Conservation (phyloP, 2,113 vertebrate species). For the Falcunculus frontatus region DNA sequence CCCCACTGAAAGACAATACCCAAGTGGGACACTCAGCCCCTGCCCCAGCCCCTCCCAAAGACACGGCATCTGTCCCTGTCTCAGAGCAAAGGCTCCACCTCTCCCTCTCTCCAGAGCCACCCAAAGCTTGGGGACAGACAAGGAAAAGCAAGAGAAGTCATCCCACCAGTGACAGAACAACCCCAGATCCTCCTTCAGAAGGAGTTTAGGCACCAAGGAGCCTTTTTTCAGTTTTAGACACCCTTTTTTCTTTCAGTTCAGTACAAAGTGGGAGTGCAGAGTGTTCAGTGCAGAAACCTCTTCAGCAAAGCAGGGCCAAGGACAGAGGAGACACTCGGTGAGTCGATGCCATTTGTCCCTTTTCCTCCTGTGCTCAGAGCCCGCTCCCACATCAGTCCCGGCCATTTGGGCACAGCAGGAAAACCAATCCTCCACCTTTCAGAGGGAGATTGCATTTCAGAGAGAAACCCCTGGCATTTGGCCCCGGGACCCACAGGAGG, state of each 20-base stretch:
- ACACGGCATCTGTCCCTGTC: not conserved
- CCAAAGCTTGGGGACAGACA: fast-evolving
- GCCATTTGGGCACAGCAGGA: not conserved
- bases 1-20: not conserved
- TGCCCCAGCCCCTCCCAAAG: not conserved
- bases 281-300: not conserved
- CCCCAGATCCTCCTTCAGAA: not conserved
- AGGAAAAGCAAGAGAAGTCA: not conserved
- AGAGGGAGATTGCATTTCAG: not conserved
- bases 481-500: fast-evolving
- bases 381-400: not conserved
- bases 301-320: not conserved
- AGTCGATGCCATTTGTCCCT: fast-evolving
- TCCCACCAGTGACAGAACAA: not conserved
- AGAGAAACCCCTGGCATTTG: not conserved
- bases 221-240: not conserved
- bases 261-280: not conserved
- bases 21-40: not conserved
- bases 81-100: not conserved
- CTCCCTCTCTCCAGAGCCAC: not conserved
- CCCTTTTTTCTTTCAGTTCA: not conserved
- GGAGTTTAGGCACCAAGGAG: not conserved
- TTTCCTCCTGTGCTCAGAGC: not conserved
- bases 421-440: not conserved
- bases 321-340: not conserved